Evolutionary conservation across 2,113 vertebrate species (phyloP).

Genomic region (Hypanus sabinus): DNA sequence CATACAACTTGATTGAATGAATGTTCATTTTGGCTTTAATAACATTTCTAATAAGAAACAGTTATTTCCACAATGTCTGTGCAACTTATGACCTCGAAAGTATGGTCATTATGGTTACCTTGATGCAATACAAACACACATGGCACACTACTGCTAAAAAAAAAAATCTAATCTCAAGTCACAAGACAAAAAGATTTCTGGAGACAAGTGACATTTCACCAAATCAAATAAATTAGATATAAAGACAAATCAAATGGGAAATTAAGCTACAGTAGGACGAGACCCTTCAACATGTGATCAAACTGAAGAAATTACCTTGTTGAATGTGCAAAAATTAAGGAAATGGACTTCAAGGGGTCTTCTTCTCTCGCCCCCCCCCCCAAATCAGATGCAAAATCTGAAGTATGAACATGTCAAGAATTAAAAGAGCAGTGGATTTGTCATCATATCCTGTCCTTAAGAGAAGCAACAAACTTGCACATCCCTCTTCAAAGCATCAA

Average conservation of each 20-base stretch:
- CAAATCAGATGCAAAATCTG: background rate
- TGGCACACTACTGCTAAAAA: background rate
- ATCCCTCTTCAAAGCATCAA: background rate
- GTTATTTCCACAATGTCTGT: background rate
- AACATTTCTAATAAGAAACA: too few species aligned
- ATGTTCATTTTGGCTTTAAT: too few species aligned
- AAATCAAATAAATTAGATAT: too few species aligned
- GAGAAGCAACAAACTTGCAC: slow-evolving; percentile 14
- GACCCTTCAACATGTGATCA: background rate
- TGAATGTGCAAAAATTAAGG: background rate
- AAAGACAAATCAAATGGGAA: too few species aligned
- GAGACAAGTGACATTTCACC: background rate
- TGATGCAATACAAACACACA: background rate
- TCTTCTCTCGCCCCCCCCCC: too few species aligned
- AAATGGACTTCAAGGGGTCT: background rate
- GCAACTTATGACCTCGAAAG: background rate
- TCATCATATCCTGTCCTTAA: background rate
- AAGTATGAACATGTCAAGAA: background rate
- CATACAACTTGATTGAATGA: background rate
- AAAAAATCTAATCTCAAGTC: background rate
- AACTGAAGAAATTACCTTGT: background rate
- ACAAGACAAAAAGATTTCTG: background rate
- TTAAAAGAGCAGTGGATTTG: background rate
- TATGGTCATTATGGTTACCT: background rate
- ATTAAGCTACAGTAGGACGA: too few species aligned